These are phyloP conservation scores for Phataginus tetradactyla DNA, from an alignment of 2,797 vertebrate genomes.

Conservation along the genomic window DNA sequence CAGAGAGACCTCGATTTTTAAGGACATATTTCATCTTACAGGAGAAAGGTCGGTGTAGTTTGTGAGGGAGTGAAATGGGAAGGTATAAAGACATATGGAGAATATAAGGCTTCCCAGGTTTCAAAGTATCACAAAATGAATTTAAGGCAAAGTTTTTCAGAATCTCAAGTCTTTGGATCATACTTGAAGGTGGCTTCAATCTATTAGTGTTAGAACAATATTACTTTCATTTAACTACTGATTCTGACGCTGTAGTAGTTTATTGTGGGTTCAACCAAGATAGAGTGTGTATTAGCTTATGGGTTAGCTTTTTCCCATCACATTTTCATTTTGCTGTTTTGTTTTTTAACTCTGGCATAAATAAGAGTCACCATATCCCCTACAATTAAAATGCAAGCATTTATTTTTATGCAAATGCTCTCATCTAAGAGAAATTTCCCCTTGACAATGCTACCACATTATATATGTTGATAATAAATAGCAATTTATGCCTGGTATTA, in stretches of 20 bases:
- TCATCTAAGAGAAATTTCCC: slow-evolving; percentile 47
- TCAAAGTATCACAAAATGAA: not conserved
- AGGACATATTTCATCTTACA: not conserved
- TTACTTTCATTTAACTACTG: not conserved
- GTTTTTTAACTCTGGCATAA: not conserved
- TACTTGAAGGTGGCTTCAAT: not conserved
- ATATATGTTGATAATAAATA: slow-evolving; percentile 52
- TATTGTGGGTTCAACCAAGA: not conserved
- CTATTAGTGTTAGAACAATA: not conserved
- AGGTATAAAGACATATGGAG: accelerated
- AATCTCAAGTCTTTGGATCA: not conserved
- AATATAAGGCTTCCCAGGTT: not conserved
- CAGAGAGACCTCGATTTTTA: not conserved
- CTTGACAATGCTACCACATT: slow-evolving; percentile 57
- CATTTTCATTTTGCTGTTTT: not conserved
- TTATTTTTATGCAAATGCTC: slow-evolving; percentile 54
- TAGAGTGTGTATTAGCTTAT: not conserved
- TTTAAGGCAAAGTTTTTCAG: not conserved
- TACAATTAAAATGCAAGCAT: slow-evolving; percentile 58
- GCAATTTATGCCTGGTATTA: slow-evolving; percentile 38
- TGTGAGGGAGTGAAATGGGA: too few relatives aligned
- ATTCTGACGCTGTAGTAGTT: not conserved
- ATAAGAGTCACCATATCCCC: not conserved
- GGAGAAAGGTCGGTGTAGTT: too few relatives aligned
- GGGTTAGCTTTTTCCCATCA: not conserved